Evolutionary conservation across 2,888 invertebrate genomes (phyloP).

Genomic region (Pyralis farinalis): DNA sequence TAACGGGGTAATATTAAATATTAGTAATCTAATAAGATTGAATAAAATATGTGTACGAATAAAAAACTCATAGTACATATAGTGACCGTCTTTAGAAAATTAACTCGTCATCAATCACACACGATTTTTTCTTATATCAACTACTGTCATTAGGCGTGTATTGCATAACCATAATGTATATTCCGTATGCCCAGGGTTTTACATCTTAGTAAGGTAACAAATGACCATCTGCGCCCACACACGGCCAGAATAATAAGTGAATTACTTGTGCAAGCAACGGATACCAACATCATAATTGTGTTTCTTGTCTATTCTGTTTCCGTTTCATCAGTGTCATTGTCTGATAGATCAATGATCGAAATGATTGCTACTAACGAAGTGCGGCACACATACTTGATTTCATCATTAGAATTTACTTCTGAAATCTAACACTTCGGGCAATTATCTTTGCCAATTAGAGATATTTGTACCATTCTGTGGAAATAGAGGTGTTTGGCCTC

Average conservation of each 20-base stretch:
- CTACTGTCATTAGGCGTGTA: too few species aligned
- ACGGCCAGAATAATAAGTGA: constrained; percentile 14
- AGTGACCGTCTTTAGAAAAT: too few species aligned
- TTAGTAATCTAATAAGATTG: too few species aligned
- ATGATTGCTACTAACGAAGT: too few species aligned
- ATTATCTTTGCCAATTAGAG: neutral
- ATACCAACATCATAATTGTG: constrained; percentile 4
- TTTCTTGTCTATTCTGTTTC: neutral
- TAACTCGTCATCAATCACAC: too few species aligned
- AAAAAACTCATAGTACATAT: too few species aligned
- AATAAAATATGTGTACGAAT: too few species aligned
- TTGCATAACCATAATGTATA: neutral
- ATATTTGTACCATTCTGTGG: neutral
- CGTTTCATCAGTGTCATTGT: neutral
- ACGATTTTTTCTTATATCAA: too few species aligned
- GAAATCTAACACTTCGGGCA: neutral
- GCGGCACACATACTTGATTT: neutral
- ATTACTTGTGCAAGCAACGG: constrained; percentile 9
- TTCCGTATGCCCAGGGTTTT: constrained; percentile 6
- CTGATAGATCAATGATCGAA: neutral
- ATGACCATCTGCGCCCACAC: constrained; percentile 20
- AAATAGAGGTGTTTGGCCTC: neutral
- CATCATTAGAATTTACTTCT: neutral
- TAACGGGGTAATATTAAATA: too few species aligned
- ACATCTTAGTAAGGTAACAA: constrained; percentile 10